Conservation (phyloP, 2,888 invertebrate genomes). For the Cabera pusaria region DNA sequence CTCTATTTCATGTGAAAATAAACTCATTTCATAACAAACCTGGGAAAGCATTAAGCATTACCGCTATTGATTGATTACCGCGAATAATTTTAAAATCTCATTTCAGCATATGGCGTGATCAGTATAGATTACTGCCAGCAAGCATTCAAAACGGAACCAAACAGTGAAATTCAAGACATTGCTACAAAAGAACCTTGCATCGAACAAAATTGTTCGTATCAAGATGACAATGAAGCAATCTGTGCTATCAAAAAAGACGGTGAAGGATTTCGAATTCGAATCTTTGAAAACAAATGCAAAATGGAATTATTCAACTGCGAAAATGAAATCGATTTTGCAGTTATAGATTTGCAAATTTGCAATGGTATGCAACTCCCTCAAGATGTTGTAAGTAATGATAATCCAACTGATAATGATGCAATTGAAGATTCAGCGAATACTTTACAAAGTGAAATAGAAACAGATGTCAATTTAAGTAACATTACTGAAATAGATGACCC, state of each 20-base stretch:
- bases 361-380: conserved; percentile 25
- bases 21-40: too few species aligned
- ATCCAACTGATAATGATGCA: not conserved
- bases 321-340: conserved; percentile 38
- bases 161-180: not conserved
- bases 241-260: conserved; percentile 57
- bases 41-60: too few species aligned
- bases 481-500: not conserved
- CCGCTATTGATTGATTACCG: too few species aligned
- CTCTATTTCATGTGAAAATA: too few species aligned
- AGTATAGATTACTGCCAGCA: conserved; percentile 46
- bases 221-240: conserved; percentile 29
- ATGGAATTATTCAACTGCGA: conserved; percentile 54
- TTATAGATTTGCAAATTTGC: conserved; percentile 55
- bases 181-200: conserved; percentile 28
- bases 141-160: conserved; percentile 21
- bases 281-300: conserved; percentile 54
- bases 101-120: conserved; percentile 25
- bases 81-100: too few species aligned
- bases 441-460: not conserved
- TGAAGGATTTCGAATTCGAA: conserved; percentile 50
- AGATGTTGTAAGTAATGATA: not conserved
- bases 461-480: not conserved
- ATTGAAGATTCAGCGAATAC: not conserved
- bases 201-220: conserved; percentile 25